These are phyloP conservation scores for Percopsis omiscomaycus DNA, from an alignment of 2,797 vertebrate species.

Conservation along the genomic window DNA sequence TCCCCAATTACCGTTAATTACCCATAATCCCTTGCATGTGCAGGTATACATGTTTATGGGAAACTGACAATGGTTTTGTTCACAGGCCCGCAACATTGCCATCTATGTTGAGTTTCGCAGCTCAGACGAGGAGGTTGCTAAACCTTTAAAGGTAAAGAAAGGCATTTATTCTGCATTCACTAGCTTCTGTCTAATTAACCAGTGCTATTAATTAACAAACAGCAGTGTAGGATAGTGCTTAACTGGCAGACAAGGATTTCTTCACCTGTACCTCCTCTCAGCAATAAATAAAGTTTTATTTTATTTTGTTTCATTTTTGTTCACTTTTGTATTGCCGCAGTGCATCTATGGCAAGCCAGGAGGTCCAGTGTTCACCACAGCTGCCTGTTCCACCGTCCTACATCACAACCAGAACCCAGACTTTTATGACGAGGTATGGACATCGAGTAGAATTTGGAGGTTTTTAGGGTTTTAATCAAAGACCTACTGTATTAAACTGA, in stretches of 20 bases:
- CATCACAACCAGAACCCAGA: conserved; percentile 98
- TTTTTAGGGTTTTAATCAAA: no score
- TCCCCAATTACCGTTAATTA: not conserved
- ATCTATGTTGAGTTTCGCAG: conserved; percentile 92
- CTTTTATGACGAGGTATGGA: conserved; percentile 93
- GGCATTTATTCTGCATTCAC: no score
- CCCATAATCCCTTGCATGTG: conserved; percentile 9
- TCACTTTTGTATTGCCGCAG: conserved; percentile 60
- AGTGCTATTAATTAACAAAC: no score
- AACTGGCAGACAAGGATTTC: no score
- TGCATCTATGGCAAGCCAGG: conserved; percentile 97
- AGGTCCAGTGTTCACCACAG: conserved; percentile 85
- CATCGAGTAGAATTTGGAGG: not conserved
- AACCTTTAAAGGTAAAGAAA: conserved; percentile 86
- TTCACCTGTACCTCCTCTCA: not conserved
- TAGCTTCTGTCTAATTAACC: no score
- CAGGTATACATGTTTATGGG: not conserved
- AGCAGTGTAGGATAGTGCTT: no score
- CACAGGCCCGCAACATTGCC: conserved; percentile 94
- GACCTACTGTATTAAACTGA: no score
- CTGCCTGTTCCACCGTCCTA: conserved; percentile 88
- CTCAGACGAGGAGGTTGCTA: conserved; percentile 91
- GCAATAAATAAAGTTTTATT: not conserved
- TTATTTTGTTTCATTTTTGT: not conserved
- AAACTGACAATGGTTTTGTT: conserved; percentile 52